Evolutionary conservation across 1,140 invertebrate genomes (phyloP).

Genomic region (Trigoniulus corallinus): DNA sequence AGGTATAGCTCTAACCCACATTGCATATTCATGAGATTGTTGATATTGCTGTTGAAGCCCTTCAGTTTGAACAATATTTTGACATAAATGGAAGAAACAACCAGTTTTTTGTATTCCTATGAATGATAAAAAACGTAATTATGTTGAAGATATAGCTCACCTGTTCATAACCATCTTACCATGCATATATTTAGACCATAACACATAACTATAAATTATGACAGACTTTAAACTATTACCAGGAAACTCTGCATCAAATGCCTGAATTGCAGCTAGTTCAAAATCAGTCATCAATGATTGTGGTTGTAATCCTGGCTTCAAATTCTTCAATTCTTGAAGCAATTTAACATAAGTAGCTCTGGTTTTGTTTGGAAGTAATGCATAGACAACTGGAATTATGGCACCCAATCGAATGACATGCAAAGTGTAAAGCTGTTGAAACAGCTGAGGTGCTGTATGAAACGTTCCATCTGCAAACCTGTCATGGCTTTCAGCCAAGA

Average conservation of each 20-base stretch:
- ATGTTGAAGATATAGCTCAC: no score
- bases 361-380: not conserved
- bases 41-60: not conserved
- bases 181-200: no score
- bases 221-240: no score
- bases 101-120: not conserved
- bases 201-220: no score
- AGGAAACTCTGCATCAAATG: not conserved
- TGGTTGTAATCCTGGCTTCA: not conserved
- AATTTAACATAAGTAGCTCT: not conserved
- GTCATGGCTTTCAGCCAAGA: not conserved
- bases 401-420: not conserved
- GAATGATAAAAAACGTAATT: no score
- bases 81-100: not conserved
- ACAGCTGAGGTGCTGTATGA: not conserved
- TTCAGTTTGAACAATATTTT: not conserved
- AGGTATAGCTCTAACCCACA: not conserved
- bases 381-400: not conserved
- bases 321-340: not conserved
- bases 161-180: no score
- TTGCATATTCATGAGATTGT: not conserved
- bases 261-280: not conserved
- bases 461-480: not conserved
- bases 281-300: not conserved
- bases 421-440: not conserved